Base-by-base conservation (phyloP, 2,113 vertebrate species). In the Chauna torquata region DNA sequence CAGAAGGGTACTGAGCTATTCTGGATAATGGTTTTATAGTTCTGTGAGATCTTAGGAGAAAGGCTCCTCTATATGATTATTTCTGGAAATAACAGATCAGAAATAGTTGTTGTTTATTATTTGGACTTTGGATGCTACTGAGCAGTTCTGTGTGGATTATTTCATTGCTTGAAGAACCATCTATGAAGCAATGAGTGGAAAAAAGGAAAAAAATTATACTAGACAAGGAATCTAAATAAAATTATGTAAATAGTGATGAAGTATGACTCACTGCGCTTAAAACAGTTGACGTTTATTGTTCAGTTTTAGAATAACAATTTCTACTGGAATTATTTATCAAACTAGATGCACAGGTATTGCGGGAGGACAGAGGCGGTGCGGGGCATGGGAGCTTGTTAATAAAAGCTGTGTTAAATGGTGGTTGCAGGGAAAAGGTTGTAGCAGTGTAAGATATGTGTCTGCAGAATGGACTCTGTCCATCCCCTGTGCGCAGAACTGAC, bases 381-480 rank as follows among this genome's bases (percentile, higher is more conserved):
- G 18, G 50, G 19, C 12, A 11, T 2, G 4, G 12, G 4, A 65
- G 32, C 9, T 8, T 32, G 4, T 27, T 65, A 12, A 12, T 64
- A 50, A 75, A 69, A 75, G 16, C 16, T 4, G 0, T 16, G 7
- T 83, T 47, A 16, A 45, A 30, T 58, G 4, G 8, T 27, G 38
- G 9, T 69, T 61, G 5, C 25, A 34, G 38, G 30, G 30, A 55
- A 55, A 36, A 38, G 1, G 11, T 42, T 12, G 34, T 44, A 42
- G 27, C 7, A 4, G 8, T 16, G 0, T 5, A 38, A 62, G 47
- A 12, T 28, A 12, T 0, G 4, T 1, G 14, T 34, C 6, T 49
- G 12, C 55, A 16, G 24, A 25, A 50, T 5, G 23, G 61, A 8
- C 34, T 65, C 24, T 22, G 27, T 34, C 40, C 20, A 17, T 20